These are phyloP conservation scores for Eretmocerus hayati DNA, from an alignment of 2,888 invertebrate species.

Conservation along the genomic window DNA sequence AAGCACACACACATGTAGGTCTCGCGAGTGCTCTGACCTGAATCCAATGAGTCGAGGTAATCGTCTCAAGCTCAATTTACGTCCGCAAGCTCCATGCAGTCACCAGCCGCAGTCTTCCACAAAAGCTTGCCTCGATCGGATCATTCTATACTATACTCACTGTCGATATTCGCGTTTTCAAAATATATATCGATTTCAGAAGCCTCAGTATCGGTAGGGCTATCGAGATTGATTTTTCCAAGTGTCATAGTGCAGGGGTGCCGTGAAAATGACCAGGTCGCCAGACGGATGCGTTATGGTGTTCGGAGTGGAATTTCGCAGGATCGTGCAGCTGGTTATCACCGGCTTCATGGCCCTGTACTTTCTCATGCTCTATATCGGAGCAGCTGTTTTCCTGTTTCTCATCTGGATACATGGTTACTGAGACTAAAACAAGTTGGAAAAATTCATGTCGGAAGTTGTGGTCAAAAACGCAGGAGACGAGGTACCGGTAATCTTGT, in stretches of 20 bases:
- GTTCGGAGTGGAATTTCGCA: slow-evolving; percentile 21
- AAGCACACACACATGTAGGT: background rate
- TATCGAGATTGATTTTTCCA: background rate
- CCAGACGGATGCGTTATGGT: slow-evolving; percentile 8
- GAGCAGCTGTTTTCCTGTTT: slow-evolving; percentile 31
- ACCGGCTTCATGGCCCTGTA: slow-evolving; percentile 38
- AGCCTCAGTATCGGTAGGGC: slow-evolving; percentile 22
- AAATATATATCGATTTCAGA: slow-evolving; percentile 41
- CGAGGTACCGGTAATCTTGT: too few species aligned
- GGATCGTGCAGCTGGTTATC: slow-evolving; percentile 35
- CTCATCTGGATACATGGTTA: slow-evolving; percentile 34
- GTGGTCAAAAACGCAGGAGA: too few species aligned
- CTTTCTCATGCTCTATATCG: slow-evolving; percentile 39
- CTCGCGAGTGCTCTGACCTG: background rate
- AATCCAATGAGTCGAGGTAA: too few species aligned
- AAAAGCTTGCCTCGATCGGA: too few species aligned
- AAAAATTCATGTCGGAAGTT: too few species aligned
- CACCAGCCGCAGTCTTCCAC: too few species aligned
- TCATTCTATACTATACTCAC: too few species aligned
- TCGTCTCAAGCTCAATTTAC: too few species aligned
- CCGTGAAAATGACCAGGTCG: background rate
- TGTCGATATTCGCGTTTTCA: too few species aligned
- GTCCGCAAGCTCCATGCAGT: too few species aligned
- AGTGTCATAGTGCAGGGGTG: background rate
- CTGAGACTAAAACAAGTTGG: too few species aligned